phyloP scores from a whole-genome alignment of 1,140 invertebrate genomes.

The Zophobas morio region DNA sequence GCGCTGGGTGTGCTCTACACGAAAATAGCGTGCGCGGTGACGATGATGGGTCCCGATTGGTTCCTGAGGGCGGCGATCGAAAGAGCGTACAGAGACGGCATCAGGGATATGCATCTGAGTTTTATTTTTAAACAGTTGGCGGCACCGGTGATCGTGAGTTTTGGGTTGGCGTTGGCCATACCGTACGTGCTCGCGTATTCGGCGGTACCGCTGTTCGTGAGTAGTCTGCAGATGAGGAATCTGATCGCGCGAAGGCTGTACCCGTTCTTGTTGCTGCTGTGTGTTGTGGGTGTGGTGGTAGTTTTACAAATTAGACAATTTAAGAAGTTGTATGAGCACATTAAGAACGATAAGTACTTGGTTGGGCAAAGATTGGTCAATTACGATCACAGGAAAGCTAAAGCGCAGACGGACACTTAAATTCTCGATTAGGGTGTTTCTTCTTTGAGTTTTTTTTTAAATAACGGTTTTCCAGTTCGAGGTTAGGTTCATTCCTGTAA shows the following conservation, averaged over 20 bases:
- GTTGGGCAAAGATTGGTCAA: conserved; percentile 96
- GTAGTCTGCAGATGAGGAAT: conserved; percentile 81
- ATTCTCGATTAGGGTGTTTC: background rate
- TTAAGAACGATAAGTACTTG: conserved; percentile 99
- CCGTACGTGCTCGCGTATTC: conserved; percentile 92
- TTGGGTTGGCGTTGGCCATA: conserved; percentile 89
- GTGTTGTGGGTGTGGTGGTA: conserved; percentile 78
- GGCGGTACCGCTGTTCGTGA: conserved; percentile 85
- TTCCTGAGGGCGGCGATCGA: conserved; percentile 92
- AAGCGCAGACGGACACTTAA: conserved; percentile 49
- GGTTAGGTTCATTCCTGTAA: conserved; percentile 40
- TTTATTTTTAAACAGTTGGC: conserved; percentile 90
- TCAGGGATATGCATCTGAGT: conserved; percentile 91
- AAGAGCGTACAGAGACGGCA: conserved; percentile 90
- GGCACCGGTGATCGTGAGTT: conserved; percentile 88
- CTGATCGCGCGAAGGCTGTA: conserved; percentile 91
- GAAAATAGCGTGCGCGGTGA: conserved; percentile 97
- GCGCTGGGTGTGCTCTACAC: conserved; percentile 96
- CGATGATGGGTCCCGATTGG: conserved; percentile 98
- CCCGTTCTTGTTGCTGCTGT: conserved; percentile 86
- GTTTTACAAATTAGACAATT: conserved; percentile 90
- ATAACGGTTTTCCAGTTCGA: background rate
- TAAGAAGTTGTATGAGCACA: conserved; percentile 95
- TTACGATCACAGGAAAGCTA: conserved; percentile 84
- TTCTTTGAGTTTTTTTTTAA: background rate